phyloP scores from a whole-genome alignment of 1,140 invertebrate genomes.

The Cotesia glomerata region DNA sequence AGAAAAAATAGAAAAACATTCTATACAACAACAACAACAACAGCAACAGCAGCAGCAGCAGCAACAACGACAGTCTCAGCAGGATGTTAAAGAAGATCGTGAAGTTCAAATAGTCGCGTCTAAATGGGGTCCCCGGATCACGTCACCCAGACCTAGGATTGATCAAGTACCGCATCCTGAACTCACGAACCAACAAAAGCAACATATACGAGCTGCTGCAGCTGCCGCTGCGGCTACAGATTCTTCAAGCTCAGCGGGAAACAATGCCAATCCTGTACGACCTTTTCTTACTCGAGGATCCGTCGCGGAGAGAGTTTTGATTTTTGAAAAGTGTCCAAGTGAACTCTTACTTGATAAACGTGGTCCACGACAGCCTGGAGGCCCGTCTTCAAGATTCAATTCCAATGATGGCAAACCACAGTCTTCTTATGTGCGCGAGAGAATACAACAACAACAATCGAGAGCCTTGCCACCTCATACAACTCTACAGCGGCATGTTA shows the following conservation, averaged over 20 bases:
- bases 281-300: conserved; percentile 88
- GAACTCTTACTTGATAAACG: conserved; percentile 76
- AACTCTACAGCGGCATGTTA: conserved; percentile 70
- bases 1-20: conserved; percentile 5
- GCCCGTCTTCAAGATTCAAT: conserved; percentile 49
- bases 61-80: too few species aligned
- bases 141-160: conserved; percentile 48
- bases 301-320: conserved; percentile 87
- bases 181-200: conserved; percentile 70
- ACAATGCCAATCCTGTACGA: conserved; percentile 70
- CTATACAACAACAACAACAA: neutral
- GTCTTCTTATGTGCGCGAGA: conserved; percentile 62
- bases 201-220: conserved; percentile 65
- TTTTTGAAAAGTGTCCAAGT: conserved; percentile 90
- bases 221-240: conserved; percentile 48
- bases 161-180: conserved; percentile 72
- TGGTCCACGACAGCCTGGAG: conserved; percentile 64
- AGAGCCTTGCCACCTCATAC: conserved; percentile 66
- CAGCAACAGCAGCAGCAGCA: too few species aligned
- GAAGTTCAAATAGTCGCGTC: conserved; percentile 53
- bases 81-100: conserved; percentile 52
- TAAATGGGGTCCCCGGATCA: conserved; percentile 55
- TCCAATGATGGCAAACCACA: conserved; percentile 3
- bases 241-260: neutral
- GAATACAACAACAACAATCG: conserved; percentile 47